A percentile compares a stretch with the other conserved stretches of the same genome.
Conservation (phyloP, 2,888 invertebrate species). For the Noctua fimbriata region DNA sequence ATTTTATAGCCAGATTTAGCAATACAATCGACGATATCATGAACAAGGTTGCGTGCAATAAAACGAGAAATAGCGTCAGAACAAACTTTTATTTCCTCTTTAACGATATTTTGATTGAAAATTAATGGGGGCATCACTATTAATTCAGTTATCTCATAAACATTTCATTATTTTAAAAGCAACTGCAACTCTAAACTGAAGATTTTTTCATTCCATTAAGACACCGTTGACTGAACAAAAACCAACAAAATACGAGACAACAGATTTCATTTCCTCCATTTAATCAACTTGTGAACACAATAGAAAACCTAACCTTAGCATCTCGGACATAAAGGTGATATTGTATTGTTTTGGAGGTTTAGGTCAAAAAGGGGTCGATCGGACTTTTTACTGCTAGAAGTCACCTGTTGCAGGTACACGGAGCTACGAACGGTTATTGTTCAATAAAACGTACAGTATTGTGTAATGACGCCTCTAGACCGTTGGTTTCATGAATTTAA, state of each 20-base stretch:
- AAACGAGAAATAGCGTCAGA: not conserved
- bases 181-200: constrained; percentile 58
- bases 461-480: constrained; percentile 75
- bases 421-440: constrained; percentile 78
- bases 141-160: constrained; percentile 18
- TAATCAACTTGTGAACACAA: constrained; percentile 68
- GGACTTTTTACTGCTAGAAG: constrained; percentile 73
- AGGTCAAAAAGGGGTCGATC: constrained; percentile 67
- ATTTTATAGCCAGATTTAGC: not conserved
- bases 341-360: constrained; percentile 57
- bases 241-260: constrained; percentile 75
- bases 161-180: constrained; percentile 53
- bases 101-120: not conserved
- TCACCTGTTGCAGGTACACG: constrained; percentile 81
- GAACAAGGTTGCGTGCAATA: no score
- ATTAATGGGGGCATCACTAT: no score
- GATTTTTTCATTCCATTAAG: constrained; percentile 69
- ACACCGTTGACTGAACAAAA: constrained; percentile 70
- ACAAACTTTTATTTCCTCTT: not conserved
- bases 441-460: constrained; percentile 82
- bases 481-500: constrained; percentile 77
- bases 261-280: constrained; percentile 80
- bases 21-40: no score
- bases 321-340: constrained; percentile 57
- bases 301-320: constrained; percentile 60